Percentiles rank a stretch among this genome's conserved stretches.
These are phyloP conservation scores for Drosophila nigricruria DNA, from an alignment of 2,888 invertebrate genomes.

Conservation along the genomic window DNA sequence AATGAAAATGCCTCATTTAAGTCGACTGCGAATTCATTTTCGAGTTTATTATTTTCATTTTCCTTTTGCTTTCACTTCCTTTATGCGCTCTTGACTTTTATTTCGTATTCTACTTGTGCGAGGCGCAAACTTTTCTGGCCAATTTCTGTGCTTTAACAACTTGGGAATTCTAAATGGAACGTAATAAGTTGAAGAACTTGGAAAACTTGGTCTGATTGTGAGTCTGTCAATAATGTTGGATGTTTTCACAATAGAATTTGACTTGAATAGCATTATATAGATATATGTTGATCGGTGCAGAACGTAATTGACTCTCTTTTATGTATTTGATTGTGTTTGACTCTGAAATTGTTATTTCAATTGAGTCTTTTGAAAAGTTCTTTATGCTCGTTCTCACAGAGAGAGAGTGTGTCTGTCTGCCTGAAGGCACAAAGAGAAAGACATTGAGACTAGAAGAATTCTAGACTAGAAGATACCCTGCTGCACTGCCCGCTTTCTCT, in stretches of 20 bases:
- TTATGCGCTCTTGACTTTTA: background rate
- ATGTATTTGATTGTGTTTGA: background rate
- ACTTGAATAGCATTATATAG: background rate
- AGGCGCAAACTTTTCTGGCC: background rate
- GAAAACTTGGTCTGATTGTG: background rate
- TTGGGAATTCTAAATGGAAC: constrained; percentile 13
- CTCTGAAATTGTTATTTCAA: background rate
- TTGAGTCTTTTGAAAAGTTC: no score
- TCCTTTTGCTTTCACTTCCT: background rate
- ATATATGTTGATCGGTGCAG: background rate
- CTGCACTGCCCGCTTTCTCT: no score
- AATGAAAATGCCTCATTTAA: constrained; percentile 17
- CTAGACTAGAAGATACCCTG: no score
- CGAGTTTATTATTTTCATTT: background rate
- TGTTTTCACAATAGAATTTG: background rate
- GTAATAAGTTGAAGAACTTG: background rate
- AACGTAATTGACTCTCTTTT: background rate
- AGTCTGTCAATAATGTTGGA: background rate
- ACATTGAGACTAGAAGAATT: no score
- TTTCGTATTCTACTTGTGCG: background rate
- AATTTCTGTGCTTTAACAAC: background rate
- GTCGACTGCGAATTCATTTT: background rate
- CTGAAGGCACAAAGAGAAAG: no score
- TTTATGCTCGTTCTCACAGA: no score
- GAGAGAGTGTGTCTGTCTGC: no score